Percentiles rank a stretch among this genome's conserved stretches.
Conservation (phyloP, 2,797 vertebrate genomes). For the Luscinia luscinia region DNA sequence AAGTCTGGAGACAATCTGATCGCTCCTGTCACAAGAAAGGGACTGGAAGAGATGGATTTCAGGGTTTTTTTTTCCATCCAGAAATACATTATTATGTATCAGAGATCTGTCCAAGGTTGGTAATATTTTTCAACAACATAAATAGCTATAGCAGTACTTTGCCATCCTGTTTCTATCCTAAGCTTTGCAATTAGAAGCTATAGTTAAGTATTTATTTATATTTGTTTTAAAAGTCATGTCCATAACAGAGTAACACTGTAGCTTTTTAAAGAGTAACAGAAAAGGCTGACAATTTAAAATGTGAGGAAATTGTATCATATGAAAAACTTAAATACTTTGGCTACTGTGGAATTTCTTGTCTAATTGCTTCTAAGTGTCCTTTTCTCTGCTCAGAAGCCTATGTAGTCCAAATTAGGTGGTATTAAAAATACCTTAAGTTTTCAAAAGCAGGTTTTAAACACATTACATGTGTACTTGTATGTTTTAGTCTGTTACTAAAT, state of each 20-base stretch:
- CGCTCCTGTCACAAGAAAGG: not conserved
- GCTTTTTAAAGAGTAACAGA: not conserved
- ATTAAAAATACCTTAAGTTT: not conserved
- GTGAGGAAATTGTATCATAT: not conserved
- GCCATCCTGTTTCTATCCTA: not conserved
- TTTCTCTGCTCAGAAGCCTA: not conserved
- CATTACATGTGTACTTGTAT: not conserved
- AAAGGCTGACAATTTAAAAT: not conserved
- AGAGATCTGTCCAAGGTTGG: not conserved
- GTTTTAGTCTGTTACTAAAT: not conserved
- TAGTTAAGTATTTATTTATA: not conserved
- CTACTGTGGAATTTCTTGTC: not conserved
- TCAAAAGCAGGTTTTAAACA: not conserved
- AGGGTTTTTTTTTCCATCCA: not conserved
- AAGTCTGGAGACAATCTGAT: not conserved
- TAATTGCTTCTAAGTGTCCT: not conserved
- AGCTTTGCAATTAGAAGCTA: not conserved
- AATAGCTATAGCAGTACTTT: not conserved
- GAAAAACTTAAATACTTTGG: not conserved
- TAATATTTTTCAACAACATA: not conserved
- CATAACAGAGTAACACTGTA: not conserved
- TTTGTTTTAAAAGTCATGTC: not conserved
- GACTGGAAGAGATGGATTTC: not conserved
- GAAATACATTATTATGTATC: not conserved
- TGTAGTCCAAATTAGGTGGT: not conserved